phyloP scores from a whole-genome alignment of 2,113 vertebrate genomes.

The Alethe diademata region DNA sequence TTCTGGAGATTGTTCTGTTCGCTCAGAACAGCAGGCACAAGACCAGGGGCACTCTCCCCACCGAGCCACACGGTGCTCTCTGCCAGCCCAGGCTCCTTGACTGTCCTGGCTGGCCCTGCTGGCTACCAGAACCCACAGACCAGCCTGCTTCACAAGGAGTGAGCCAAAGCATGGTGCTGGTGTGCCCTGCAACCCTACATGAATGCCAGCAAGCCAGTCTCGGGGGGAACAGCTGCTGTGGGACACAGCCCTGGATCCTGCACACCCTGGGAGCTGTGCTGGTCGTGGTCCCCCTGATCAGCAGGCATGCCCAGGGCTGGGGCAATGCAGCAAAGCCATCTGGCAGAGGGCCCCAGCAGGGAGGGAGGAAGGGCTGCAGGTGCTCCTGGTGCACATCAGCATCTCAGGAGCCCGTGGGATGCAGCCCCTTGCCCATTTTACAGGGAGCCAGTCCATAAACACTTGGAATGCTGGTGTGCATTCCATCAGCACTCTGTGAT shows the following conservation, averaged over 20 bases:
- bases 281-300: not conserved
- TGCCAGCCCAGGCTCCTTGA: not conserved
- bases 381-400: accelerated
- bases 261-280: accelerated
- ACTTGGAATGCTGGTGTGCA: accelerated
- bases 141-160: not conserved
- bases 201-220: accelerated
- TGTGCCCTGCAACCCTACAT: accelerated
- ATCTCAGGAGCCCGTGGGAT: accelerated
- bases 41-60: not conserved
- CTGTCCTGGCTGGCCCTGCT: not conserved
- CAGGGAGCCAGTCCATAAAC: not conserved
- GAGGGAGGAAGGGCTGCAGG: not conserved
- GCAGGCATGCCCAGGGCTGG: too few relatives aligned
- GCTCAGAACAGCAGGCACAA: not conserved
- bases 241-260: not conserved
- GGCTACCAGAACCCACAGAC: not conserved
- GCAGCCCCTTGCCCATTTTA: not conserved
- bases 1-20: not conserved
- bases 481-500: accelerated
- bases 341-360: not conserved
- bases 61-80: accelerated
- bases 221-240: not conserved
- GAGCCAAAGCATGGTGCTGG: accelerated
- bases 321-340: not conserved